These are phyloP conservation scores for Drosophila melanogaster DNA, from an alignment of 1,140 invertebrate species.

Conservation along the genomic window Release_6_plus_ISO1_MT NC_004354.4:9123501-9124000, in stretches of 20 bases:
- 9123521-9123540: constrained; percentile 35
- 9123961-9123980: background rate
- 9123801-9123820: constrained; percentile 3
- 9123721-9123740: constrained; percentile 28
- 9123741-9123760: constrained; percentile 19
- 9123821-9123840: background rate
- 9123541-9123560: constrained; percentile 3
- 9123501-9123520: constrained; percentile 75
- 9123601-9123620: constrained; percentile 5
- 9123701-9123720: constrained; percentile 21
- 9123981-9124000: background rate
- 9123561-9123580: constrained; percentile 12
- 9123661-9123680: constrained; percentile 1
- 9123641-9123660: constrained; percentile 11
- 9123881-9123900: constrained; percentile 32
- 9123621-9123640: constrained; percentile 32
- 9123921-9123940: constrained; percentile 1
- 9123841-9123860: background rate
- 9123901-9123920: constrained; percentile 6
- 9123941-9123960: constrained; percentile 2
- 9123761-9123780: constrained; percentile 8
- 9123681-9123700: constrained; percentile 7
- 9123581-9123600: constrained; percentile 11
- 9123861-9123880: constrained; percentile 29
- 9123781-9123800: constrained; percentile 6